Evolutionary conservation across 2,113 vertebrate species (phyloP), one percentile per base, ranked within the genome.

Genomic region (Leuciscus idus): DNA sequence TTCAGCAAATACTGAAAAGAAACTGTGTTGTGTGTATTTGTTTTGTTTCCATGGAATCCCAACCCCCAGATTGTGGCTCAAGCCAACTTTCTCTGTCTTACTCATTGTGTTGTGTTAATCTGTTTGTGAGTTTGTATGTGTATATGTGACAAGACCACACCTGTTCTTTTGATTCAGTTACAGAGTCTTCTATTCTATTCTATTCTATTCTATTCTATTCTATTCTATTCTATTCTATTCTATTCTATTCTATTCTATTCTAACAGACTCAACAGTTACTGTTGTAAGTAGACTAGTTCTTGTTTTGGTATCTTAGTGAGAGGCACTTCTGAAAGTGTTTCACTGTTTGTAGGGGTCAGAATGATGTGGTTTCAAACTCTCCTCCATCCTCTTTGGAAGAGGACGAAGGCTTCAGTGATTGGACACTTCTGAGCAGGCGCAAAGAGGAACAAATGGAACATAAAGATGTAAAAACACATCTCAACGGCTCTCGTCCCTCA

Each of bases 401-500:
- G 77, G 97, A 98, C 1, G 97, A 98, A 79, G 97, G 97, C 2
- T 98, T 98, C 90, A 94, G 97, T 0, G 97, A 97, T 92, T 98
- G 97, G 97, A 96, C 95, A 52, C 97, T 97, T 91, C 55, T 95
- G 0, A 96, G 95, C 91, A 95, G 91, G 72, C 93, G 90, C 30
- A 95, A 80, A 17, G 94, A 92, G 88, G 90, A 33, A 85, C 91
- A 89, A 6, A 92, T 75, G 8, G 59, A 62, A n/a, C 36, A 59
- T 36, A 15, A 19, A 61, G 46, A 62, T 50, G 33, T 28, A 33
- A 66, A 73, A 48, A 17, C 15, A n/a, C 76, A 61, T 57, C 30
- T 86, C 13, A 70, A 81, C 26, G 76, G 50, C 50, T 61, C 77
- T 5, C 15, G 4, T 43, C 55, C 33, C 76, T 79, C 61, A 39